These are phyloP conservation scores for Anabas testudineus DNA, from an alignment of 2,797 vertebrate species.

Conservation along the genomic window DNA sequence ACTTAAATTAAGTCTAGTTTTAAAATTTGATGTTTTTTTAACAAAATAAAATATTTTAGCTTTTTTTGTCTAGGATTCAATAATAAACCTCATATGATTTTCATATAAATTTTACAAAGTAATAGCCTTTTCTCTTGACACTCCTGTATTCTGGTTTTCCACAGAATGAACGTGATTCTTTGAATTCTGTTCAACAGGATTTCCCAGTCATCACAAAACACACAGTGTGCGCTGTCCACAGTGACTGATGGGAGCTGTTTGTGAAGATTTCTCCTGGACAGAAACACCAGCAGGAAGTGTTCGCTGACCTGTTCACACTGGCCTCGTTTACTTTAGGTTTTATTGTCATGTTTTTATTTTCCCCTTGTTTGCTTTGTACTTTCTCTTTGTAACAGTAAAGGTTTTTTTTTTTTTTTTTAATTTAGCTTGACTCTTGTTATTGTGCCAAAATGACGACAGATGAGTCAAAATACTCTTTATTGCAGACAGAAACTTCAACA, in stretches of 20 bases:
- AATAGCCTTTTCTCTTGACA: too few species aligned
- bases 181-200: too few species aligned
- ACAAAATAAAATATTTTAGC: too few species aligned
- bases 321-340: neutral
- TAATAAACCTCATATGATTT: too few species aligned
- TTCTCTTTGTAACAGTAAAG: slow-evolving; percentile 30
- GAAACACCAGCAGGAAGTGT: slow-evolving; percentile 19
- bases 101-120: too few species aligned
- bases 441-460: neutral
- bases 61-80: too few species aligned
- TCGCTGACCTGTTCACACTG: neutral
- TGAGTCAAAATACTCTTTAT: neutral
- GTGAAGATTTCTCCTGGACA: slow-evolving; percentile 1
- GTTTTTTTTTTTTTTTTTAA: slow-evolving; percentile 40
- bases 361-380: slow-evolving; percentile 39
- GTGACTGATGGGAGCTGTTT: neutral
- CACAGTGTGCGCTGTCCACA: neutral
- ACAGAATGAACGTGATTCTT: too few species aligned
- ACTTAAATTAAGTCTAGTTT: too few species aligned
- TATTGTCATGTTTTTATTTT: slow-evolving; percentile 31
- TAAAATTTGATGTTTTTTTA: too few species aligned
- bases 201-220: neutral
- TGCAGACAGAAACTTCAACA: neutral
- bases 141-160: too few species aligned
- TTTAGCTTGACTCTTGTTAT: slow-evolving; percentile 8